Evolutionary conservation across 2,797 vertebrate genomes (phyloP), one percentile per base, ranked within the genome.

Genomic region (Tokudaia muenninki): DNA sequence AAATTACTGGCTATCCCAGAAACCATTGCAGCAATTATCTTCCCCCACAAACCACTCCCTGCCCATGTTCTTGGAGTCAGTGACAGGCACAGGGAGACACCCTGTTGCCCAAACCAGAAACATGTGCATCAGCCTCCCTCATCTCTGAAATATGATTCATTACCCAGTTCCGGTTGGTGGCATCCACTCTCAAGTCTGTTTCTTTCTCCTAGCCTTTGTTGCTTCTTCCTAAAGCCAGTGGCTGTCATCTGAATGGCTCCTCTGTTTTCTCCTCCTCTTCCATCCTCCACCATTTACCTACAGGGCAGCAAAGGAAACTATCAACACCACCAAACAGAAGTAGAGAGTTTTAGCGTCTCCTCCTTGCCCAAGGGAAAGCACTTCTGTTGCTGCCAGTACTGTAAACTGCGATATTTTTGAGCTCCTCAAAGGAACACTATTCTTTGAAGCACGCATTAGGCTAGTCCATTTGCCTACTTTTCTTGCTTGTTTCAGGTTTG

Each of bases 1-100:
- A 97, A 97, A 95, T 97, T 81, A 87, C 94, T 95, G 91, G 91
- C 59, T 97, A 95, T 94, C 83, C 91, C 80, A 94, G 92, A 95
- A 96, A 67, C 63, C 89, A 94, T 90, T 92, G 92, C 78, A 96
- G 79, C 65, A 96, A 97, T 97, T 97, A 97, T 96, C 97, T 97
- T 95, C 92, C 96, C 84, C 96, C 97, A 92, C 95, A 97, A 97
- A 96, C 87, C 77, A 2, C 82, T 94, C 65, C 94, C 94, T 92
- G 78, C 94, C 92, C 91, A 63, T 93, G 91, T 96, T 92, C 96
- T 92, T 19, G 0, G 83, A 65, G 61, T 83, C 52, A 72, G n/a
- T 86, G 95, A 87, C 57, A 80, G 81, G 17, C 70, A 55, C 44
- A 19, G 65, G 81, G 72, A 50, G 93, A 75, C 50, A 94, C 74